Percentiles rank a stretch among this genome's conserved stretches.
Conservation (phyloP, 1,140 invertebrate genomes). For the Capitella teleta region DNA sequence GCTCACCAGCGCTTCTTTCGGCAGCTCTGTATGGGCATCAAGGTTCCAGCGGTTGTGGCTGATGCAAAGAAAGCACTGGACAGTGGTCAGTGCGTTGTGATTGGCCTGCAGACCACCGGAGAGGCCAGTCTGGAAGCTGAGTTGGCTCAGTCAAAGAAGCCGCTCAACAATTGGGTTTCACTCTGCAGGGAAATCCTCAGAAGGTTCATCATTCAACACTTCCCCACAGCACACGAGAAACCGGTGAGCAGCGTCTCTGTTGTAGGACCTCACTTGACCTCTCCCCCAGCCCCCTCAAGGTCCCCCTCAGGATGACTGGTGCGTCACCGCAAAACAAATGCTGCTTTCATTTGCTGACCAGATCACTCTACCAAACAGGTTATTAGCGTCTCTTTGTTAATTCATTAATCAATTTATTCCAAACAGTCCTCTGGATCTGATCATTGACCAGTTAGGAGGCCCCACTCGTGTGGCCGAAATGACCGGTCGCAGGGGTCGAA, state of each 20-base stretch:
- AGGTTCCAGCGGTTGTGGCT: slow-evolving; percentile 52
- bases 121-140: slow-evolving; percentile 49
- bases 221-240: slow-evolving; percentile 23
- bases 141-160: slow-evolving; percentile 19
- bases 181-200: slow-evolving; percentile 31
- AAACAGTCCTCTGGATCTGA: slow-evolving; percentile 85
- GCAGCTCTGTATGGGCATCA: slow-evolving; percentile 68
- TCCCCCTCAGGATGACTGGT: slow-evolving; percentile 23
- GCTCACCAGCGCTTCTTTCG: slow-evolving; percentile 99
- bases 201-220: slow-evolving; percentile 25
- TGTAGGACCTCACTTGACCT: no score
- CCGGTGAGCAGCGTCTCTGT: slow-evolving; percentile 14
- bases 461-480: slow-evolving; percentile 97
- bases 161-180: slow-evolving; percentile 26
- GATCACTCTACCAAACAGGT: slow-evolving; percentile 31
- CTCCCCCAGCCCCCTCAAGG: no score
- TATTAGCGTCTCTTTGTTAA: neutral
- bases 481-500: slow-evolving; percentile 90
- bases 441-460: slow-evolving; percentile 96
- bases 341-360: slow-evolving; percentile 24
- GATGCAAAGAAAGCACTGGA: slow-evolving; percentile 75
- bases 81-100: slow-evolving; percentile 93
- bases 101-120: slow-evolving; percentile 95
- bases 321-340: slow-evolving; percentile 26
- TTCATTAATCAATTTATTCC: neutral